Base-by-base conservation (phyloP, 2,797 vertebrate genomes). In the Microchirus variegatus region DNA sequence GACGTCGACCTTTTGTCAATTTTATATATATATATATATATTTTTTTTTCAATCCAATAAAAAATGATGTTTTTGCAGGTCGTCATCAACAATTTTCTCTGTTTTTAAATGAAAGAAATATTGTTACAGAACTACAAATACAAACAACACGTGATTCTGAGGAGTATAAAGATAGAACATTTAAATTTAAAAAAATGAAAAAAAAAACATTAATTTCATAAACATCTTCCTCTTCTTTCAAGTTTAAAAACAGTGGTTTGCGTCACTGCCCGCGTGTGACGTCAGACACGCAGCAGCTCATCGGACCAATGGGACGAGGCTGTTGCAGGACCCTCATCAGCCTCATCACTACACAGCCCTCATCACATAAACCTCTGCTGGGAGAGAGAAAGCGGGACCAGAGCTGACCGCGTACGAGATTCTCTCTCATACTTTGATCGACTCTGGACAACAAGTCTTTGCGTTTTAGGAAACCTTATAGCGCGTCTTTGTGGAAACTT, bases 231-330 rank as follows among this genome's bases (percentile, higher is more conserved):
- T 12, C 7, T 19, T 16, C 0, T 11, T 14, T 2, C 15, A 10
- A 3, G 4, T 53, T 53, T 6, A n/a, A 35, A 62, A 71, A 66
- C 63, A 36, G 55, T 3, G 0, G 43, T 13, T 10, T 57, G 43
- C 75, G 81, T 85, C 84, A 82, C 59, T 15, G 60, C 26, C 49
- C 40, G 49, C 44, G 40, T 17, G 67, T 87, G 83, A 90, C 87
- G 89, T 40, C 4, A 18, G 75, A 88, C 85, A 89, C 92, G 83
- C 86, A 93, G 90, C 93, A 90, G 91, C 83, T 58, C 15, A 44
- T 75, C 53, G 80, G 88, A 82, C 96, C 96, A 96, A 96, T 96
- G 44, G 45, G 82, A 77, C 13, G 63, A 4, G 43, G 43, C 0
- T 2, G 19, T 43, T 17, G 52, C 64, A 59, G 75, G 5, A 70